These are phyloP conservation scores for Dendropsophus ebraccatus DNA, from an alignment of 2,113 vertebrate genomes.

Conservation along the genomic window DNA sequence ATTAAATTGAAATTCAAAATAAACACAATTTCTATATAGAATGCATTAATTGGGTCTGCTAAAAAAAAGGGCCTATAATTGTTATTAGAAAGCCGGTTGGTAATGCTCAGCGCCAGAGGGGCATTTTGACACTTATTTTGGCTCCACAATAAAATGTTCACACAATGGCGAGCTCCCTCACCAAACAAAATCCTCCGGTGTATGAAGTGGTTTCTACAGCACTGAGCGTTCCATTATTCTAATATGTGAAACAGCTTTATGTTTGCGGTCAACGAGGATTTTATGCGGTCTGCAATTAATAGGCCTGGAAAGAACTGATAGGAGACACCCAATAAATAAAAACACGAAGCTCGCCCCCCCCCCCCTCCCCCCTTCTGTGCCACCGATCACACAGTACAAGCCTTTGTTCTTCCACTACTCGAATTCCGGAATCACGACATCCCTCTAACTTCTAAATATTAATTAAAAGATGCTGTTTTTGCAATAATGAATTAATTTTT, in stretches of 20 bases:
- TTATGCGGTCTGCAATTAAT: constrained; percentile 31
- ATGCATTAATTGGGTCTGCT: constrained; percentile 6
- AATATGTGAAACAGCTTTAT: constrained; percentile 25
- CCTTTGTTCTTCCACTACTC: not conserved
- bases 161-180: constrained; percentile 1
- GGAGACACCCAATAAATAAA: constrained; percentile 11
- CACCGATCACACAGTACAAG: not conserved
- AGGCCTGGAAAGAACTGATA: constrained; percentile 24
- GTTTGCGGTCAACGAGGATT: constrained; percentile 13
- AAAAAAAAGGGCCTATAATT: not conserved
- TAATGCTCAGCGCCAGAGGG: constrained; percentile 4
- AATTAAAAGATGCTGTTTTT: constrained; percentile 56
- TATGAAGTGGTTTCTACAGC: constrained; percentile 15
- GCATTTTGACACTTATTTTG: constrained; percentile 19
- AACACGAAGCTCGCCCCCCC: not conserved
- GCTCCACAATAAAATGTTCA: constrained; percentile 24
- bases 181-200: not conserved
- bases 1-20: not conserved
- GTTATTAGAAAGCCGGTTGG: constrained; percentile 3
- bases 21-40: not conserved
- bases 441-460: constrained; percentile 39
- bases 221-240: not conserved
- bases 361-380: not conserved
- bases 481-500: constrained; percentile 49
- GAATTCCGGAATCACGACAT: not conserved